Conservation (phyloP, 2,113 vertebrate genomes). For the Meles meles region DNA sequence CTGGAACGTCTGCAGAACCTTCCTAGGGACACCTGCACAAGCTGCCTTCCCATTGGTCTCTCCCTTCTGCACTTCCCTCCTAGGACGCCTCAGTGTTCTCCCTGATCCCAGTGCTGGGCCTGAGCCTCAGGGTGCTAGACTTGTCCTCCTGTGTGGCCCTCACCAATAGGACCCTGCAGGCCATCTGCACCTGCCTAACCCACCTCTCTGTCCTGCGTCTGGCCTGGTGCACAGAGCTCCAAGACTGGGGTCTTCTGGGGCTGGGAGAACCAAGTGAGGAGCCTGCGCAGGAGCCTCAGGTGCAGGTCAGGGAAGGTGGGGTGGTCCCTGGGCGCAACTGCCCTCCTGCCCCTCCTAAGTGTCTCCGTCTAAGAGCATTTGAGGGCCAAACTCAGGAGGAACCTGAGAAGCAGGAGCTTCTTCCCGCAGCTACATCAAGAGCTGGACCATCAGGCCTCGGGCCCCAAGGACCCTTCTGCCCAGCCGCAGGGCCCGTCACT, state of each 20-base stretch:
- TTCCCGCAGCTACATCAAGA: constrained; percentile 81
- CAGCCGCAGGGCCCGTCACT: constrained; percentile 77
- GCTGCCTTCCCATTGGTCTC: neutral
- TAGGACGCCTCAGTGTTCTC: constrained; percentile 84
- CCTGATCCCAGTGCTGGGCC: constrained; percentile 77
- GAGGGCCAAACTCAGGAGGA: constrained; percentile 83
- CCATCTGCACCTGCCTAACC: constrained; percentile 82
- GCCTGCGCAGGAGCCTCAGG: neutral
- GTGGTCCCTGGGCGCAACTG: neutral
- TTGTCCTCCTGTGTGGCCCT: constrained; percentile 86
- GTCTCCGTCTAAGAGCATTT: constrained; percentile 72
- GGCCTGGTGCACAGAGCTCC: constrained; percentile 87
- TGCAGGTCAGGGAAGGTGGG: neutral
- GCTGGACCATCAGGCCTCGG: constrained; percentile 70
- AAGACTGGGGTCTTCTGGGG: constrained; percentile 88
- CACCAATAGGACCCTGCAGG: constrained; percentile 82
- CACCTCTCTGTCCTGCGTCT: constrained; percentile 84
- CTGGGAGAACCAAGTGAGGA: constrained; percentile 75
- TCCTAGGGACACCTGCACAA: neutral
- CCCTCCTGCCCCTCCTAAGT: neutral
- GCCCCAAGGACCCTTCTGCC: constrained; percentile 63
- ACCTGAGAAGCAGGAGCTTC: constrained; percentile 87
- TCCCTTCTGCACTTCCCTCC: neutral
- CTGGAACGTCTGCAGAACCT: neutral
- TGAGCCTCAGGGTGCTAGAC: constrained; percentile 83